Evolutionary conservation across 1,140 invertebrate species (phyloP).

Genomic region (Calliphora vicina): DNA sequence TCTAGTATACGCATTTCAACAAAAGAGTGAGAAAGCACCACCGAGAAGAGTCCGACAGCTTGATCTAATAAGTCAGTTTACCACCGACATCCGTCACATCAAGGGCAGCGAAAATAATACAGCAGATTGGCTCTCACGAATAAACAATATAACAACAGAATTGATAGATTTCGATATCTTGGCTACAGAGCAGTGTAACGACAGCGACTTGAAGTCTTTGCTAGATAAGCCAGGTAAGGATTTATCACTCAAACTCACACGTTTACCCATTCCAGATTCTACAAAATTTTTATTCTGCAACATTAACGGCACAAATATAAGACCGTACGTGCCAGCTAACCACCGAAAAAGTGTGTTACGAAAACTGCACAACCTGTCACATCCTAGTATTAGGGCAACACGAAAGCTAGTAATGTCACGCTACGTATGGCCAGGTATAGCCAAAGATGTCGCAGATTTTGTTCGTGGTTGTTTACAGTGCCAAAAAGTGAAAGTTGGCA

Average conservation of each 20-base stretch:
- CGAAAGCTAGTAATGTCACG: conserved; percentile 16
- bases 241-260: conserved; percentile 38
- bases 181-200: neutral
- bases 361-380: conserved; percentile 16
- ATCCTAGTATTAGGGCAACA: conserved; percentile 1
- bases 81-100: conserved; percentile 6
- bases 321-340: neutral
- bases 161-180: neutral
- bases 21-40: conserved; percentile 6
- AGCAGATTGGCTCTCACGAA: conserved; percentile 54
- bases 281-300: neutral
- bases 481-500: conserved; percentile 3
- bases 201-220: conserved; percentile 39
- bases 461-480: too few species aligned
- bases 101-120: conserved; percentile 49
- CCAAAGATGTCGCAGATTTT: too few species aligned
- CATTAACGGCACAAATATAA: neutral
- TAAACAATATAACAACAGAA: conserved; percentile 42
- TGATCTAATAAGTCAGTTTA: conserved; percentile 13
- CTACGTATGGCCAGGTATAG: conserved; percentile 21
- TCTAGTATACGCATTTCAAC: neutral
- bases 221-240: conserved; percentile 40
- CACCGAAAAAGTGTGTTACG: neutral
- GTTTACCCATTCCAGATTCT: neutral
- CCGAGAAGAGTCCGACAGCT: conserved; percentile 15